Evolutionary conservation across 2,888 invertebrate genomes (phyloP).

Genomic region (Scaptomyza reducta): DNA sequence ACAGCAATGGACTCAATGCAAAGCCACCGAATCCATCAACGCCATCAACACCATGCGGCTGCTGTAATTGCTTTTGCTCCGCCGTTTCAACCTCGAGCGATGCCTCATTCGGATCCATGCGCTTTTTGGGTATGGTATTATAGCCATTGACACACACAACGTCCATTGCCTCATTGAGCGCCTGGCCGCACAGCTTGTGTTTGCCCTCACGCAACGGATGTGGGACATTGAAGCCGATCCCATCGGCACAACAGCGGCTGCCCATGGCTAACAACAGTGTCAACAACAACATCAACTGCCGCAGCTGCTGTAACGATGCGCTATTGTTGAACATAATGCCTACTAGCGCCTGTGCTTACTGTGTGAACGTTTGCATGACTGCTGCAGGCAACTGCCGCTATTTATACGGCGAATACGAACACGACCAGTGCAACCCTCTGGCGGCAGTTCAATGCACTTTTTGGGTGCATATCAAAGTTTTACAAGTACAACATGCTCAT

Average conservation of each 20-base stretch:
- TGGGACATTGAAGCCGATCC: conserved; percentile 7
- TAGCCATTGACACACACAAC: conserved; percentile 65
- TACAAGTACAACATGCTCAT: conserved; percentile 18
- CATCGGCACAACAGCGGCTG: conserved; percentile 12
- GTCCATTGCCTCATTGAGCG: conserved; percentile 62
- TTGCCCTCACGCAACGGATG: conserved; percentile 48
- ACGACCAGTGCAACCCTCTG: conserved; percentile 1
- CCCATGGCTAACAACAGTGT: conserved; percentile 24
- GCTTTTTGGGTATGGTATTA: conserved; percentile 49
- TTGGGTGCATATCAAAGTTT: conserved; percentile 45
- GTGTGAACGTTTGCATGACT: conserved; percentile 19
- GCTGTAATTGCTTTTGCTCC: conserved; percentile 9
- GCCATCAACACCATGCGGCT: neutral
- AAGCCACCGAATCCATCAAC: conserved; percentile 6
- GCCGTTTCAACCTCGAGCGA: conserved; percentile 1
- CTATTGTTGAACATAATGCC: conserved; percentile 55
- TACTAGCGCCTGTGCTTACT: too few relatives aligned
- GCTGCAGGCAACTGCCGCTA: conserved; percentile 40
- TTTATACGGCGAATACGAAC: conserved; percentile 51
- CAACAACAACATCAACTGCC: conserved; percentile 18
- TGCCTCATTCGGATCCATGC: conserved; percentile 4
- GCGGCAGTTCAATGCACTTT: conserved; percentile 69
- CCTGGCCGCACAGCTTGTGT: conserved; percentile 70
- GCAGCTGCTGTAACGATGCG: conserved; percentile 16
- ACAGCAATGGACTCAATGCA: conserved; percentile 54